These are phyloP conservation scores for Campylomormyrus tamandua DNA, from an alignment of 2,113 vertebrate genomes.

Conservation along the genomic window DNA sequence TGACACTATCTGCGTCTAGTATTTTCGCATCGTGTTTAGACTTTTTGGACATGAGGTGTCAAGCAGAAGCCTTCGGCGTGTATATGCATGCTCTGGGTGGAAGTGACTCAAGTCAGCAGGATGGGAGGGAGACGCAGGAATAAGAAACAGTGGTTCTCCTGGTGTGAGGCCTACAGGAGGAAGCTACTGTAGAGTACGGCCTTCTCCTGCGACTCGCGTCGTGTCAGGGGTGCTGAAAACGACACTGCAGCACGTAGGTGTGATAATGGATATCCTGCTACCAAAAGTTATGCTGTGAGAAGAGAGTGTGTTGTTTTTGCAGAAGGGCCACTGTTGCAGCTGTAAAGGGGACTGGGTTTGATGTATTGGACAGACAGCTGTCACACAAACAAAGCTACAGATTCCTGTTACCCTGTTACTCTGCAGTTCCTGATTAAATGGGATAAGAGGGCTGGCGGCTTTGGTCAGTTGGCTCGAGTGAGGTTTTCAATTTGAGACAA, in stretches of 20 bases:
- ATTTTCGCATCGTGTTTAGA: neutral
- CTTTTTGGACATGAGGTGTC: neutral
- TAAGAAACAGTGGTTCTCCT: neutral
- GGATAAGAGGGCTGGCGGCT: neutral
- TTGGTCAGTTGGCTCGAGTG: neutral
- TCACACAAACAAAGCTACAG: neutral
- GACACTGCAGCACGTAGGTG: neutral
- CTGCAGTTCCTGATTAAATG: neutral
- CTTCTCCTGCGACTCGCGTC: neutral
- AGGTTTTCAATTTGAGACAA: neutral
- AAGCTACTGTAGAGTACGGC: neutral
- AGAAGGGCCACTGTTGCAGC: neutral
- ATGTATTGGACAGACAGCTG: neutral
- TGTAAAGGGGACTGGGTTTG: neutral
- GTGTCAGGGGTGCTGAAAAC: neutral
- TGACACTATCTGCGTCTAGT: neutral
- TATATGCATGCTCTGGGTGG: neutral
- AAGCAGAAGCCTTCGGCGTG: neutral
- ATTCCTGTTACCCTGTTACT: neutral
- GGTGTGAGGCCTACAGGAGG: neutral
- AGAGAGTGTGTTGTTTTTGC: neutral
- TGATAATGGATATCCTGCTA: neutral
- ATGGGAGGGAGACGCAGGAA: neutral
- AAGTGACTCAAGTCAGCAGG: neutral
- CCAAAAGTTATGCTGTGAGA: neutral